Evolutionary conservation across 92 coral and sea anemone species (phyloP).

Genomic region (Diadumene lineata): DNA sequence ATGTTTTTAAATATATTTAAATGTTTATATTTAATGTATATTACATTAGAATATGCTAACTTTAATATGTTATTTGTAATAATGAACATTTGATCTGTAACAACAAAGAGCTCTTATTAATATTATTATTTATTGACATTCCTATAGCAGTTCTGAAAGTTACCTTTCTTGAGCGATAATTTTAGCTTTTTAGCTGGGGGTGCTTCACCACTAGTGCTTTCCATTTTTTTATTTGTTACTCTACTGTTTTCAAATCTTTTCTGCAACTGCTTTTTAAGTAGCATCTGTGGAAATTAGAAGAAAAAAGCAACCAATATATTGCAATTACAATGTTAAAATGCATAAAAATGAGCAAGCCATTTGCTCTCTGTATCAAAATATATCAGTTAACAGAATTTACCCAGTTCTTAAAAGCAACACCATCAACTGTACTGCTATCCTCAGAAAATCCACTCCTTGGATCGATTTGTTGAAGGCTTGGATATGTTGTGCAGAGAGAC

Average conservation of each 20-base stretch:
- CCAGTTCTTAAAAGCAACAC: slow-evolving; percentile 6
- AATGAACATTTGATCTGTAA: not conserved
- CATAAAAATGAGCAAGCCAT: not conserved
- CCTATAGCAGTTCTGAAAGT: not conserved
- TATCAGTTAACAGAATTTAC: not conserved
- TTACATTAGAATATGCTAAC: too few relatives aligned
- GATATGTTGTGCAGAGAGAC: slow-evolving; percentile 8
- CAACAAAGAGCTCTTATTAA: too few relatives aligned
- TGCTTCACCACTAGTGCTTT: not conserved
- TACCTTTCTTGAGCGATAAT: slow-evolving; percentile 28
- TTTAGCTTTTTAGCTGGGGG: slow-evolving; percentile 17
- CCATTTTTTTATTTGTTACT: slow-evolving; percentile 1
- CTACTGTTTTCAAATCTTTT: slow-evolving; percentile 29
- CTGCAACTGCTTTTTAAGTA: slow-evolving; percentile 28
- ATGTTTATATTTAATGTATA: not conserved
- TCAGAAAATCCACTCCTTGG: slow-evolving; percentile 27
- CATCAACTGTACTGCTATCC: slow-evolving; percentile 9
- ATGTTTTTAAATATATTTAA: not conserved
- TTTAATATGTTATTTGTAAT: too few relatives aligned
- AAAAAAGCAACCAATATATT: not conserved
- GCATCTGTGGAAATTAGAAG: slow-evolving; percentile 7
- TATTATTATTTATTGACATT: too few relatives aligned
- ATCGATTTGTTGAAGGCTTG: slow-evolving; percentile 21
- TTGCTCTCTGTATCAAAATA: not conserved
- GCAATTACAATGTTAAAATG: not conserved